Conservation (phyloP, 37 sponge, comb jelly and placozoan genomes). For the Hormiphora californensis region DNA sequence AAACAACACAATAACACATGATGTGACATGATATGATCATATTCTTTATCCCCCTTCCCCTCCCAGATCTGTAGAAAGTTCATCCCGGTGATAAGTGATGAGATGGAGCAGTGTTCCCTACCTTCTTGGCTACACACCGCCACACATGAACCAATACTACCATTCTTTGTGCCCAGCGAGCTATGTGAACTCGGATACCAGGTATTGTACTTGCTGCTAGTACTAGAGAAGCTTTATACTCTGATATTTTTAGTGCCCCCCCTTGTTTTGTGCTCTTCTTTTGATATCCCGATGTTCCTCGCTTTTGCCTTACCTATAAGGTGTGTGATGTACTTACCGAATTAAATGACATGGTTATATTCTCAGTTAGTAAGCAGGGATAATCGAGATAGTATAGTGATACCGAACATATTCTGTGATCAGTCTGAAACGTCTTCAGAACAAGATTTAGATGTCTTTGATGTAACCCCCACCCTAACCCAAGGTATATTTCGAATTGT, state of each 20-base stretch:
- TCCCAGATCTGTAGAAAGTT: constrained; percentile 10
- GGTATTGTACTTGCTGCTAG: no score
- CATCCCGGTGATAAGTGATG: constrained; percentile 26
- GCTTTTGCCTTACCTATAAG: background rate
- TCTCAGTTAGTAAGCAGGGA: constrained; percentile 18
- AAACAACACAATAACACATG: background rate
- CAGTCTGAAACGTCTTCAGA: no score
- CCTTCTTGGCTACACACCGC: constrained; percentile 32
- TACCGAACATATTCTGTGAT: constrained; percentile 43
- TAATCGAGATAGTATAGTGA: background rate
- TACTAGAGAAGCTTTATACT: no score
- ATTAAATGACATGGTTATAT: no score
- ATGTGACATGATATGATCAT: no score
- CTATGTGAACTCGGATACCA: constrained; percentile 49
- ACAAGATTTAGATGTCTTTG: no score
- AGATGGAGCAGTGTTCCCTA: background rate
- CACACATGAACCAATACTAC: no score
- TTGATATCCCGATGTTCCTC: background rate
- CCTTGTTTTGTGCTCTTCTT: background rate
- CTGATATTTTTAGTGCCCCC: background rate
- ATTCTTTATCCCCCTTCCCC: no score
- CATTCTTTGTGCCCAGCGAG: constrained; percentile 35
- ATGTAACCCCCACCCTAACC: no score
- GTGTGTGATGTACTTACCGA: no score
- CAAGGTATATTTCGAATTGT: no score